Conservation (phyloP, 1,140 invertebrate species). For the Pachyrhynchus sulphureomaculatus region DNA sequence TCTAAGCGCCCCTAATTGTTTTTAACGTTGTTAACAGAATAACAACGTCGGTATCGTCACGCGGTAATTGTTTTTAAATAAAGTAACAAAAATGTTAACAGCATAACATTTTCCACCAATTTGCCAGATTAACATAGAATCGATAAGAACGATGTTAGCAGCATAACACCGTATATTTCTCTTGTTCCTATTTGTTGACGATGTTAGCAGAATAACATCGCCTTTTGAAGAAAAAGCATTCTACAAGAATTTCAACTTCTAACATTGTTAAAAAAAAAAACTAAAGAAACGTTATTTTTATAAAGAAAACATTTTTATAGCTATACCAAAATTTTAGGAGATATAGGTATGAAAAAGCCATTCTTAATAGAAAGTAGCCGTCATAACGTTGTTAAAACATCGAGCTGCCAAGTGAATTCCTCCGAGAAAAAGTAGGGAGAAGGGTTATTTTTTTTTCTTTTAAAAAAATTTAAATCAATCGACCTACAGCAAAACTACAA, state of each 20-base stretch:
- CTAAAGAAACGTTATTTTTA: not conserved
- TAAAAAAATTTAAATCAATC: slow-evolving; percentile 19
- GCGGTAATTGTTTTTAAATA: no score
- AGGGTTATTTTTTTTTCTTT: slow-evolving; percentile 26
- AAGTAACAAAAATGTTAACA: not conserved
- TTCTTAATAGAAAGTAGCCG: not conserved
- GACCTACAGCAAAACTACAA: slow-evolving; percentile 27
- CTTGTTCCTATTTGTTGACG: not conserved
- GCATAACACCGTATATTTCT: slow-evolving; percentile 7
- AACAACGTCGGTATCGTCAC: slow-evolving; percentile 1
- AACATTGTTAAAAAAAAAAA: not conserved
- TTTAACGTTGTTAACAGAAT: slow-evolving; percentile 14
- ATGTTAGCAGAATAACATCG: slow-evolving; percentile 20
- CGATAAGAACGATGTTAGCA: slow-evolving; percentile 6
- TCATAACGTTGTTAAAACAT: slow-evolving; percentile 18
- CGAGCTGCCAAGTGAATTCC: slow-evolving; percentile 3
- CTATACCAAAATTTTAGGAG: slow-evolving; percentile 9
- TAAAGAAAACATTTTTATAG: not conserved
- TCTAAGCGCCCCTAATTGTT: not conserved
- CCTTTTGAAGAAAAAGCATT: not conserved
- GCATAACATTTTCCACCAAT: not conserved
- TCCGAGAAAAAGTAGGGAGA: slow-evolving; percentile 37
- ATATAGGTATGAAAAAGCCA: slow-evolving; percentile 1
- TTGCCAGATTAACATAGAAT: not conserved
- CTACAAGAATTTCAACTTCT: not conserved